A percentile compares a stretch with the other conserved stretches of the same genome.
phyloP scores from a whole-genome alignment of 2,113 vertebrate species.

The Elgaria multicarinata region DNA sequence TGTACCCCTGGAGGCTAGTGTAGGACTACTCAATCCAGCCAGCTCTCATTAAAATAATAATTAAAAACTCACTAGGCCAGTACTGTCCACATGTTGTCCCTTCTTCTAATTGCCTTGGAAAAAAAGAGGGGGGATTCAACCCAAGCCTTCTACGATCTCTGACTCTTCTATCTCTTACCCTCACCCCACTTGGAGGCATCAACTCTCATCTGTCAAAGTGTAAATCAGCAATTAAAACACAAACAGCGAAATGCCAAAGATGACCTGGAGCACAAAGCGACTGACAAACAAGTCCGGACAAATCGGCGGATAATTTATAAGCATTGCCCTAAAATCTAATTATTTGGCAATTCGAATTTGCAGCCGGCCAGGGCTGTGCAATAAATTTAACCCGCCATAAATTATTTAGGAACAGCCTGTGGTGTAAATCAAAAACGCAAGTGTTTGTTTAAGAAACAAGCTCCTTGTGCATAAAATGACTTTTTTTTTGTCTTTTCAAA shows the following conservation, averaged over 20 bases:
- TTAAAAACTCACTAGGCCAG: slow-evolving; percentile 63
- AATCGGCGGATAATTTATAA: slow-evolving; percentile 94
- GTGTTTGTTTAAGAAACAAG: slow-evolving; percentile 88
- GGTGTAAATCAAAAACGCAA: slow-evolving; percentile 89
- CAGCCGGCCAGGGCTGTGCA: slow-evolving; percentile 87
- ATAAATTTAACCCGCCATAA: slow-evolving; percentile 94
- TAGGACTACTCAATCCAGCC: slow-evolving; percentile 54
- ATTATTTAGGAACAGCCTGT: slow-evolving; percentile 91
- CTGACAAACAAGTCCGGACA: slow-evolving; percentile 96
- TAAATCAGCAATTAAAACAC: slow-evolving; percentile 94
- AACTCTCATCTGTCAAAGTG: slow-evolving; percentile 93
- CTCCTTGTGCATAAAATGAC: slow-evolving; percentile 81
- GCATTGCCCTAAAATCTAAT: slow-evolving; percentile 94
- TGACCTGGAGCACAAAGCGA: slow-evolving; percentile 92
- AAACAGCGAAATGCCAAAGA: slow-evolving; percentile 93
- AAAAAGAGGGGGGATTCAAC: slow-evolving; percentile 62
- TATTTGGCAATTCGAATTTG: slow-evolving; percentile 96
- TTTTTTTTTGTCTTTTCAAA: slow-evolving; percentile 61
- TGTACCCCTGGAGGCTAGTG: slow-evolving; percentile 50
- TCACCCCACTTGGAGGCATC: slow-evolving; percentile 82
- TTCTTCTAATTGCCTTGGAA: slow-evolving; percentile 76
- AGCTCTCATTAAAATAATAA: slow-evolving; percentile 75
- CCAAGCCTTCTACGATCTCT: slow-evolving; percentile 75
- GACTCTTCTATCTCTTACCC: slow-evolving; percentile 45
- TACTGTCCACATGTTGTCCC: slow-evolving; percentile 67